Percentiles rank a stretch among this genome's conserved stretches.
These are phyloP conservation scores for Cettia cetti DNA, from an alignment of 2,113 vertebrate species.

Conservation along the genomic window DNA sequence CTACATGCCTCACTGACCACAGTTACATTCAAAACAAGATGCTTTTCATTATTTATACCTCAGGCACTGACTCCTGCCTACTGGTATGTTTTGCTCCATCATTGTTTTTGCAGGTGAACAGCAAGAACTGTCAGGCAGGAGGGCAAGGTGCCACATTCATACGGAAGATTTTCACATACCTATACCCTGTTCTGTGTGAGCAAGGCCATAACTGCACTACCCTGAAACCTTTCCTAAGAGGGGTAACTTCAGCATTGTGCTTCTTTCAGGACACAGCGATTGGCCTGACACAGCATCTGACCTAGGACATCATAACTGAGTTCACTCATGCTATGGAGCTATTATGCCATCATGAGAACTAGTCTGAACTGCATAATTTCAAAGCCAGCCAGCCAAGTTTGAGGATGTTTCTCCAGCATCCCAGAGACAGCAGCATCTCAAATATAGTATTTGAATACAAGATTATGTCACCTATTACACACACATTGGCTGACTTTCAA, in stretches of 20 bases:
- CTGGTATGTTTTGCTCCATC: background rate
- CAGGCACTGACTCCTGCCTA: background rate
- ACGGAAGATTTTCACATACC: background rate
- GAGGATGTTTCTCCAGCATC: background rate
- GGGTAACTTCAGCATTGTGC: background rate
- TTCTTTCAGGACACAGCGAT: background rate
- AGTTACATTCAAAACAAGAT: background rate
- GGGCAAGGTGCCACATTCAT: background rate
- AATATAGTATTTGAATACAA: background rate
- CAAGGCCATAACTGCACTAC: background rate
- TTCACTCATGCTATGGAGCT: background rate
- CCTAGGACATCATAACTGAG: background rate
- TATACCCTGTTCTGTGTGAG: background rate
- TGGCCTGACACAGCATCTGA: background rate
- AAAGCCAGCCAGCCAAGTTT: accelerated
- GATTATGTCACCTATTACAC: background rate
- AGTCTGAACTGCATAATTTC: background rate
- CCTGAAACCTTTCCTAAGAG: background rate
- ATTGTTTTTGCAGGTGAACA: background rate
- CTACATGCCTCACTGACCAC: background rate
- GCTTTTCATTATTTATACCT: background rate
- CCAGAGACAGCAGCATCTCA: background rate
- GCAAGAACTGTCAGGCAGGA: background rate
- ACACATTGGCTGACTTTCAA: background rate
- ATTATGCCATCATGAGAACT: background rate